Percentiles rank a stretch among this genome's conserved stretches.
These are phyloP conservation scores for Sebastes vulpes DNA, from an alignment of 2,797 vertebrate species.

Conservation along the genomic window DNA sequence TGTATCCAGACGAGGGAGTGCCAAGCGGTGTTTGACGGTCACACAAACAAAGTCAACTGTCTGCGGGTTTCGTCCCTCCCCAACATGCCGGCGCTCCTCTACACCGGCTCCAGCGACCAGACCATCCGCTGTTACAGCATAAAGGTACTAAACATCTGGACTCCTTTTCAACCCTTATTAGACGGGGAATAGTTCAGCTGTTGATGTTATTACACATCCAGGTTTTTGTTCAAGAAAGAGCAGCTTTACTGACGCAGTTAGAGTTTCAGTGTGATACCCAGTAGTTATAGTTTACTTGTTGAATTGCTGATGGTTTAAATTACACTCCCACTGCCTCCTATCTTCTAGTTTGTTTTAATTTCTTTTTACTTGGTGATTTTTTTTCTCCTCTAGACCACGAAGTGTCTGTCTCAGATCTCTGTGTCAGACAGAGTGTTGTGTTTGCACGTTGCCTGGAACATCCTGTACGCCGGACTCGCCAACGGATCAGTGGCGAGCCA, in stretches of 20 bases:
- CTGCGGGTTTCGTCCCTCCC: slow-evolving; percentile 88
- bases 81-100: slow-evolving; percentile 86
- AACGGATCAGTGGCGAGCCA: slow-evolving; percentile 92
- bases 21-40: slow-evolving; percentile 91
- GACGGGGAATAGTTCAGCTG: neutral
- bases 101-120: slow-evolving; percentile 95
- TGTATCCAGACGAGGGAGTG: slow-evolving; percentile 88
- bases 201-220: neutral
- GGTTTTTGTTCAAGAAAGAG: neutral
- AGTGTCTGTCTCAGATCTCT: slow-evolving; percentile 87
- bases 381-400: slow-evolving; percentile 81
- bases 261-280: neutral
- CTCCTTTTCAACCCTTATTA: neutral
- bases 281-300: neutral
- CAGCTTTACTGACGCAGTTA: neutral
- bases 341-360: neutral
- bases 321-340: neutral
- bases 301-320: neutral
- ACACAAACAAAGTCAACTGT: slow-evolving; percentile 94
- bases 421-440: slow-evolving; percentile 93
- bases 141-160: slow-evolving; percentile 81
- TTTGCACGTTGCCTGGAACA: slow-evolving; percentile 92
- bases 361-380: neutral
- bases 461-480: slow-evolving; percentile 93
- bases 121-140: slow-evolving; percentile 91